These are phyloP conservation scores for Adelognathus sp. DNA, from an alignment of 2,888 invertebrate species.

Conservation along the genomic window DNA sequence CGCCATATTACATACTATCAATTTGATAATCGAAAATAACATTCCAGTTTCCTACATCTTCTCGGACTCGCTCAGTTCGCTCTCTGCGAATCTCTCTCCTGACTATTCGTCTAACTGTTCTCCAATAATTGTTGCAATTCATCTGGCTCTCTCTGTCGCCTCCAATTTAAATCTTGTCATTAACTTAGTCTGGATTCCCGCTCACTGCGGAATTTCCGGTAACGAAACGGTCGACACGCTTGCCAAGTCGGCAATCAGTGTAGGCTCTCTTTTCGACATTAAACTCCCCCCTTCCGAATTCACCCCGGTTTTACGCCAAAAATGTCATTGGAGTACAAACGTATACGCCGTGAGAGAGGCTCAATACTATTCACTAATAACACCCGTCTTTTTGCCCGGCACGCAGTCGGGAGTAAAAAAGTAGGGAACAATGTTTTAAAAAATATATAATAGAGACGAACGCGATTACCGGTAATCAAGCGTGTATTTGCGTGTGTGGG, in stretches of 20 bases:
- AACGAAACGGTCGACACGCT: conserved; percentile 16
- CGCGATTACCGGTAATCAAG: too few relatives aligned
- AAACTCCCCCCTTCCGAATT: background rate
- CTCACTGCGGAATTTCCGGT: background rate
- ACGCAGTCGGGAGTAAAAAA: too few relatives aligned
- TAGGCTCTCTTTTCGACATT: background rate
- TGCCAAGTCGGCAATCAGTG: background rate
- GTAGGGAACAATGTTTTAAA: too few relatives aligned
- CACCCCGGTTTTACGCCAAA: background rate
- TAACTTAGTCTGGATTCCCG: conserved; percentile 11
- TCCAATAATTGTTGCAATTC: background rate
- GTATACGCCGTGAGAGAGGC: too few relatives aligned
- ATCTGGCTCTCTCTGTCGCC: background rate
- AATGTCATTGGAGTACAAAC: background rate
- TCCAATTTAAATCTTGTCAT: background rate
- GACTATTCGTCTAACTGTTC: background rate
- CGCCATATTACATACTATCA: conserved; percentile 6
- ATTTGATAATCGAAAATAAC: background rate
- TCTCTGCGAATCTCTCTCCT: background rate
- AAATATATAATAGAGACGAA: too few relatives aligned
- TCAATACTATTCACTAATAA: too few relatives aligned
- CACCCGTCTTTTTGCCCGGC: too few relatives aligned
- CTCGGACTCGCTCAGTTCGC: conserved; percentile 22
- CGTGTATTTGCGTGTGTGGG: too few relatives aligned
- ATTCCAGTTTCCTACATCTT: conserved; percentile 8